Base-by-base conservation (phyloP, 2,797 vertebrate species). In the Brachyalestes nurse region DNA sequence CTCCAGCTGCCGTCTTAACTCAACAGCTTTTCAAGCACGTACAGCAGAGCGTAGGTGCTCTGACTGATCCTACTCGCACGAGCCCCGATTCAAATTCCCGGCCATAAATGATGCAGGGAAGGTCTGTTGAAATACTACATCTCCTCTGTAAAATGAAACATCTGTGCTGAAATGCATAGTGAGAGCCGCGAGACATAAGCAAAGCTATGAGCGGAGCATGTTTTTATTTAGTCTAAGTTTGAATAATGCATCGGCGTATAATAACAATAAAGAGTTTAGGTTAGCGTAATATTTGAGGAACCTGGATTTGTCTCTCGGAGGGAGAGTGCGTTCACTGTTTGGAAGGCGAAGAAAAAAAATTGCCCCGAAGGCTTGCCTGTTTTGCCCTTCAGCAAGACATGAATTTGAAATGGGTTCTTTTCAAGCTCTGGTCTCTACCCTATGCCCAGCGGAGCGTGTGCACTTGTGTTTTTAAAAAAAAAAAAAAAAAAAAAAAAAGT, bases 381-480 rank as follows among this genome's bases (percentile, higher is more conserved):
- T 78, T 72, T 86, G 75, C 72, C 77, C 62, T 80, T 81, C 84
- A 86, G 75, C 82, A 79, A 73, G 77, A 81, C 75, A 75, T 85
- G 82, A 86, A 86, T 89, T 88, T 72, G 62, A 87, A 87, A 88
- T 86, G 71, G 79, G 70, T 82, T 71, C 47, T 78, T 83, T 74
- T 67, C 72, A 80, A 84, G 72, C 85, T 75, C 86, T 75, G 82
- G 83, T 84, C 86, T 90, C 82, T 89, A 89, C 86, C 87, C 88
- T 74, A 79, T 73, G 75, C 81, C 87, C 80, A 88, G 71, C 80
- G 85, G 86, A 92, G 70, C 66, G 77, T 53, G 77, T 84, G 83
- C 84, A 87, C 85, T 88, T 82, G 81, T 77, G 81, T 77, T 90
- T 1, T 1, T 1, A 28, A 3, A 28, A 28, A 28, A 28, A 28